Evolutionary conservation across 2,888 invertebrate genomes (phyloP).

Genomic region (Phorcus lineatus): DNA sequence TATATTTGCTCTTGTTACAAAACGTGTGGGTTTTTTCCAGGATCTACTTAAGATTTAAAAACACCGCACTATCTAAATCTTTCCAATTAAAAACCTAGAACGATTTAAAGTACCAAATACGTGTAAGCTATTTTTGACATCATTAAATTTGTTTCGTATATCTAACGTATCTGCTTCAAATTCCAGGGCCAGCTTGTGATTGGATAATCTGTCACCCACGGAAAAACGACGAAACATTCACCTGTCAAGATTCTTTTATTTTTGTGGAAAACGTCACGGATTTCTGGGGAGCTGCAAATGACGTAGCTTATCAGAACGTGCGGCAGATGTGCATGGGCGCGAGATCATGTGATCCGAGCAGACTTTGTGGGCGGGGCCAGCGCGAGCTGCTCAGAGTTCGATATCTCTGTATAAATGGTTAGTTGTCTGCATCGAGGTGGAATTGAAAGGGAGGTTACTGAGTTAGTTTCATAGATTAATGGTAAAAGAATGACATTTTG

Average conservation of each 20-base stretch:
- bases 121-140: too few species aligned
- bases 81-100: too few species aligned
- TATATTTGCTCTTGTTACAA: too few species aligned
- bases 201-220: background rate
- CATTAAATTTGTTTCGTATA: too few species aligned
- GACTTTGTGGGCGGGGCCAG: background rate
- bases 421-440: background rate
- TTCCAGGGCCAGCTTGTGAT: conserved; percentile 5
- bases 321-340: conserved; percentile 13
- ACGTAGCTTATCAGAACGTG: background rate
- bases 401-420: conserved; percentile 7
- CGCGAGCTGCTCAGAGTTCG: background rate
- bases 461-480: background rate
- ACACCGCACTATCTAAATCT: too few species aligned
- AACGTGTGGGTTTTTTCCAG: too few species aligned
- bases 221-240: background rate
- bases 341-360: background rate
- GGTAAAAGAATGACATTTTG: too few species aligned
- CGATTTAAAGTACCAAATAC: too few species aligned
- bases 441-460: too few species aligned
- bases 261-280: conserved; percentile 22
- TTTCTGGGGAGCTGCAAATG: conserved; percentile 2
- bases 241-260: background rate
- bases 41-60: too few species aligned
- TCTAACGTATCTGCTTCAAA: too few species aligned